Base-by-base conservation (phyloP, 30 jellyfish, hydroid and myxozoan species). In the Aurelia aurita complex sp. Pacific region DNA sequence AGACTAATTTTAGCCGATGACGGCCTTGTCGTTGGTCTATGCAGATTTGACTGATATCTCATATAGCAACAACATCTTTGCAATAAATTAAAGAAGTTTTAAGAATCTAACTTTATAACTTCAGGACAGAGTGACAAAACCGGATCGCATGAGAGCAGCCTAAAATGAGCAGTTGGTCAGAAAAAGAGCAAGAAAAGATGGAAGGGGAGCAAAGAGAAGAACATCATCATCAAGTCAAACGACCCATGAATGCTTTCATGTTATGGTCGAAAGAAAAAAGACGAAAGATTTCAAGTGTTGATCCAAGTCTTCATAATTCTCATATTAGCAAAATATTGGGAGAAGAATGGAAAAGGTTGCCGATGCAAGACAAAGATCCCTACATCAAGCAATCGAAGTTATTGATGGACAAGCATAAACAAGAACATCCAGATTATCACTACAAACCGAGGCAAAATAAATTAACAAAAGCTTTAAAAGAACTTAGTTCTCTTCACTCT, bases 171-270 rank as follows among this genome's bases (percentile, higher is more conserved):
- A 54, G 42, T 69, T 62, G 36, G 67, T 75, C 53, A 23, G 75
- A 33, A 52, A 17, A 62, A 57, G 74, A 42, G 83, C 46, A 36
- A 46, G 34, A 6, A 23, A 7, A 60, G 51, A 38, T 19, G 15
- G 59, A 5, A 13, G 69, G 43, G 17, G 74, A 8, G 29, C 46
- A 40, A 17, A 53, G 62, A 16, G 73, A 64, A 11, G 65, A n/a
- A 18, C 73, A 52, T 67, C 35, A 59, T 64, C 51, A 23, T 17
- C 72, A 64, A 60, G 89, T 89, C 52, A 90, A 90, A 62, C 66
- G 97, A 6, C 97, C 97, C 10, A 90, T 90, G 97, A 90, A 90
- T 52, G 97, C 97, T 14, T 90, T 90, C 92, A 90, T 90, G 97
- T 85, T 90, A 2, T 90, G 97, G 97, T 90, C 97, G 59, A 83